A percentile compares a stretch with the other conserved stretches of the same genome.
phyloP scores from a whole-genome alignment of 2,797 vertebrate genomes.

The Poecilia gillii region DNA sequence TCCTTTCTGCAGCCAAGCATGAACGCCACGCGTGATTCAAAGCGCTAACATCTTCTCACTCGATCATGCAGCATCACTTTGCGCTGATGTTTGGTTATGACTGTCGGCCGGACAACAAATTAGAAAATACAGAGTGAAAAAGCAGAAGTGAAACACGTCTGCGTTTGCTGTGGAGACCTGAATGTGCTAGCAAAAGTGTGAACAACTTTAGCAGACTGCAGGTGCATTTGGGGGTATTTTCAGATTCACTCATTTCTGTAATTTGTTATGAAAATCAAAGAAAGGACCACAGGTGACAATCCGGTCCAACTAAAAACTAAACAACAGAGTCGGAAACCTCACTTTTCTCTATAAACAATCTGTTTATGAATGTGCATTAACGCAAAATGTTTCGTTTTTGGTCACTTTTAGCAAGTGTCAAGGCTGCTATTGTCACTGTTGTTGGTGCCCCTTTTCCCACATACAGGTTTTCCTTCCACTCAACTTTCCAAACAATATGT shows the following conservation, averaged over 20 bases:
- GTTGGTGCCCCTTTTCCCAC: not conserved
- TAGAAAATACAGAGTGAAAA: slow-evolving; percentile 29
- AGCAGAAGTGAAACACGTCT: slow-evolving; percentile 56
- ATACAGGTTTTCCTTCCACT: not conserved
- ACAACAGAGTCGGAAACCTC: not conserved
- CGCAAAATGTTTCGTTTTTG: not conserved
- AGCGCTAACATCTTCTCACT: slow-evolving; percentile 4
- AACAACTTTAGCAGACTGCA: not conserved
- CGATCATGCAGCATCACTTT: not conserved
- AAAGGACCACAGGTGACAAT: not conserved
- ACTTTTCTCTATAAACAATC: not conserved
- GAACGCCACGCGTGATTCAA: slow-evolving; percentile 14
- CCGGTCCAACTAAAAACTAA: not conserved
- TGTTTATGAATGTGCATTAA: not conserved
- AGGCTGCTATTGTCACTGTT: not conserved
- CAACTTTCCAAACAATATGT: not conserved
- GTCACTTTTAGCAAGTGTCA: not conserved
- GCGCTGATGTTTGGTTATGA: slow-evolving; percentile 35
- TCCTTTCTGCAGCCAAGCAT: slow-evolving; percentile 14
- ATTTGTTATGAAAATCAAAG: not conserved
- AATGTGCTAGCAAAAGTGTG: not conserved
- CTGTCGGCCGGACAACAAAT: slow-evolving; percentile 30
- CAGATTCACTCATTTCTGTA: not conserved
- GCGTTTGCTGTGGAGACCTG: slow-evolving; percentile 5
- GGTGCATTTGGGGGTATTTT: not conserved